Percentiles rank a stretch among this genome's conserved stretches.
Evolutionary conservation across 1,140 invertebrate genomes (phyloP).

Genomic region (Apocrypta bakeri): DNA sequence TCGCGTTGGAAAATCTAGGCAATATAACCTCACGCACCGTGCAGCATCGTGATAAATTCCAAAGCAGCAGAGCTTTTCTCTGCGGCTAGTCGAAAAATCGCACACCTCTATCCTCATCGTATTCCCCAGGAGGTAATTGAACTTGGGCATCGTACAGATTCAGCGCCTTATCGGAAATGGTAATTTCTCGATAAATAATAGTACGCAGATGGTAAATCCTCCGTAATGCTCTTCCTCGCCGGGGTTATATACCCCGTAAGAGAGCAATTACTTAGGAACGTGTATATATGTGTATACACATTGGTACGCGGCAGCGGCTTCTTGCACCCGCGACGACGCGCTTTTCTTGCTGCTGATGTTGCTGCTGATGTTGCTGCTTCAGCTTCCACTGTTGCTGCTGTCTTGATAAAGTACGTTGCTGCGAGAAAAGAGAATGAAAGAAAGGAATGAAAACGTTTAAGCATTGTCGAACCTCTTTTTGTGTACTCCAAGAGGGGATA

Average conservation of each 20-base stretch:
- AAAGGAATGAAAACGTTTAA: no score
- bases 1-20: slow-evolving; percentile 18
- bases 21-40: neutral
- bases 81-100: slow-evolving; percentile 32
- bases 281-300: no score
- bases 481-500: neutral
- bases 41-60: slow-evolving; percentile 42
- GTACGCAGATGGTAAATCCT: slow-evolving; percentile 38
- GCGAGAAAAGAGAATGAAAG: no score
- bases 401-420: slow-evolving; percentile 61
- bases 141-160: neutral
- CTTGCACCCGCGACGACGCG: slow-evolving; percentile 59
- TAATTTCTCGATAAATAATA: slow-evolving; percentile 48
- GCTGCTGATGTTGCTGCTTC: neutral
- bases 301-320: slow-evolving; percentile 46
- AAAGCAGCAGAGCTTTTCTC: neutral
- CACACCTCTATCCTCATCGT: neutral
- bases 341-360: slow-evolving; percentile 58
- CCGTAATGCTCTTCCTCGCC: slow-evolving; percentile 43
- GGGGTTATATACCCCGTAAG: slow-evolving; percentile 5
- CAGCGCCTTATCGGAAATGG: slow-evolving; percentile 38
- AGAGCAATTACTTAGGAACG: slow-evolving; percentile 63
- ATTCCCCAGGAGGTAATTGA: slow-evolving; percentile 39
- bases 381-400: no score
- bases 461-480: neutral